Evolutionary conservation across 2,888 invertebrate species (phyloP), one percentile per base, ranked within the genome.

Genomic region (Metalampra italica): DNA sequence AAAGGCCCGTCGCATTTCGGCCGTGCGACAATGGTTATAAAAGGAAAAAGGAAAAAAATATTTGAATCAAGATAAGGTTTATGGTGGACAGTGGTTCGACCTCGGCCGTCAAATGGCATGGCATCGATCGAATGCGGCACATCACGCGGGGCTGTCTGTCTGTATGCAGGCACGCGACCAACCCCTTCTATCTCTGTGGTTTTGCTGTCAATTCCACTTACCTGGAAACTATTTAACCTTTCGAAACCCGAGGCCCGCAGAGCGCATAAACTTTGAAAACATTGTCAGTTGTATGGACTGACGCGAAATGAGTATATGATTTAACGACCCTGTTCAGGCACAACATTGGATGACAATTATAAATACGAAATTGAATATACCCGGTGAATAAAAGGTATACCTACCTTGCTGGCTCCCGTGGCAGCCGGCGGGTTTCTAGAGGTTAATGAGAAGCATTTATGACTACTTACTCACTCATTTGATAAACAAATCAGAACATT

Each of bases 51-150:
- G 71, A 74, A 67, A n/a, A 71, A 71, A 60, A 59, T 71, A 75
- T 79, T 80, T 84, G 80, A 80, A 88, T 88, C 88, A 80, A 82
- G 88, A 88, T 89, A 87, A 87, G 84, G 65, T 69, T 71, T 70
- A 66, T 82, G 73, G 80, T 85, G 87, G 86, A 84, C 84, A 84
- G 74, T 72, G 64, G 78, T 73, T 65, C 87, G 86, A 85, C 88
- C 87, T 88, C 88, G 86, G 87, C 87, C 87, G 78, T 84, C 88
- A 87, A 87, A 85, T 75, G 69, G 68, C 71, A 70, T 62, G 68
- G 60, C 75, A 85, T 86, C 88, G 88, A 87, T 88, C 81, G 83
- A 56, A 68, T 73, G 73, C 60, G 68, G 69, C 64, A 70, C 75
- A 78, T 76, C 82, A 80, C 76, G 76, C 73, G 72, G 70, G 54